Evolutionary conservation across 30 jellyfish, hydroid and myxozoan species (phyloP).

Genomic region (Morbakka virulenta): DNA sequence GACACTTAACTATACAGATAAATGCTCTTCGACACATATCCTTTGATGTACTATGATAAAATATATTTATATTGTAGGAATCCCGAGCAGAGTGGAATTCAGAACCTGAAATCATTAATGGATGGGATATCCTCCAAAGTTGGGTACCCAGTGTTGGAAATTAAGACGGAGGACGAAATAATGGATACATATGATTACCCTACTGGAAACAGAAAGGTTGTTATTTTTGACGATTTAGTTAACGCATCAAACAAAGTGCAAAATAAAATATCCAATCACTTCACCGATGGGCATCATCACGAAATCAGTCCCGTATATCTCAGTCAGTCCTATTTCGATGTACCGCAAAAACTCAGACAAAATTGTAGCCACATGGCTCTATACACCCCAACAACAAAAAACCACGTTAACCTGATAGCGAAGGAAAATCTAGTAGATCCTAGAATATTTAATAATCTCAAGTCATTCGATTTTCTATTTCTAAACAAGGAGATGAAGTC

Average conservation of each 20-base stretch:
- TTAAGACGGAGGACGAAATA: slow-evolving; percentile 4
- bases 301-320: slow-evolving; percentile 7
- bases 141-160: too few species aligned
- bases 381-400: slow-evolving; percentile 39
- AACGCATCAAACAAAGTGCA: slow-evolving; percentile 23
- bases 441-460: slow-evolving; percentile 11
- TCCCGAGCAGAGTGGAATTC: not conserved
- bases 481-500: slow-evolving; percentile 16
- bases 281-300: slow-evolving; percentile 30
- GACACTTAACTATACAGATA: too few species aligned
- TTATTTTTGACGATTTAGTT: slow-evolving; percentile 13
- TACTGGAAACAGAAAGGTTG: slow-evolving; percentile 8
- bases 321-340: slow-evolving; percentile 14
- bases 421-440: slow-evolving; percentile 18
- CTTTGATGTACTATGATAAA: not conserved
- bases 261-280: slow-evolving; percentile 11
- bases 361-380: slow-evolving; percentile 34
- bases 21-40: too few species aligned
- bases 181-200: slow-evolving; percentile 21
- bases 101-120: not conserved
- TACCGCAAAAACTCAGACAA: slow-evolving; percentile 8
- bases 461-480: slow-evolving; percentile 9
- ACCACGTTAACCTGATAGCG: slow-evolving; percentile 4
- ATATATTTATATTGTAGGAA: not conserved
- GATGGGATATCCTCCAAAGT: slow-evolving; percentile 15